Evolutionary conservation across 1,140 invertebrate genomes (phyloP), one percentile per base, ranked within the genome.

Genomic region (Conus ventricosus): DNA sequence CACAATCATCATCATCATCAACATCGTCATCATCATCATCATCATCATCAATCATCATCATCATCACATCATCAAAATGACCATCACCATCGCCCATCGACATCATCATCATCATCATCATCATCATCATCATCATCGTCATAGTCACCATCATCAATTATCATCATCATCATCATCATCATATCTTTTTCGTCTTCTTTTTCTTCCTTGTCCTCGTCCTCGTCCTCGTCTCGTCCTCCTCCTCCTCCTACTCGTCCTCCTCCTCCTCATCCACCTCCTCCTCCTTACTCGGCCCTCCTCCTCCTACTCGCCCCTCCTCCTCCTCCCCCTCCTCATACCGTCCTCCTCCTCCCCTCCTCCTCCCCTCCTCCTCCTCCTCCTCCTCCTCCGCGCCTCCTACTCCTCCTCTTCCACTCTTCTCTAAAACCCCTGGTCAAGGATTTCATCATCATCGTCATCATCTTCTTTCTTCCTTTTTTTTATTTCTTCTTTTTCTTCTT

Each of bases 1-100:
- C 60, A 63, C 17, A 11, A 63, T 63, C 60, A 63, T 63, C 81
- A 91, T 60, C 8, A 90, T 92, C 76, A 92, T 92, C 80, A 87
- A 87, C 15, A 92, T 27, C 53, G 89, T 90, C 53, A 84, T 13
- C 10, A 84, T 86, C 75, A 90, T 82, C 84, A 86, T 78, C 39
- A 88, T 92, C 17, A 80, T 71, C 57, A 81, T 84, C 84, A 63
- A 17, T 84, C 76, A 88, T n/a, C 78, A 88, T 84, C 87, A 88
- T 84, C 87, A 83, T 84, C 78, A 85, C n/a, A n/a, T 84, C 84
- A 63, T 63, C 60, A 63, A 13, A 11, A 63, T 63, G 11, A 63
- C 17, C 60, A 63, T 63, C 60, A 63, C 17, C 60, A 63, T 20
- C 60, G 60, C 60, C 57, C 57, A n/a, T n/a, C n/a, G 57, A 7